Percentiles rank a stretch among this genome's conserved stretches.
These are phyloP conservation scores for Antechinus stuartii DNA, from an alignment of 2,113 vertebrate species.

Conservation along the genomic window DNA sequence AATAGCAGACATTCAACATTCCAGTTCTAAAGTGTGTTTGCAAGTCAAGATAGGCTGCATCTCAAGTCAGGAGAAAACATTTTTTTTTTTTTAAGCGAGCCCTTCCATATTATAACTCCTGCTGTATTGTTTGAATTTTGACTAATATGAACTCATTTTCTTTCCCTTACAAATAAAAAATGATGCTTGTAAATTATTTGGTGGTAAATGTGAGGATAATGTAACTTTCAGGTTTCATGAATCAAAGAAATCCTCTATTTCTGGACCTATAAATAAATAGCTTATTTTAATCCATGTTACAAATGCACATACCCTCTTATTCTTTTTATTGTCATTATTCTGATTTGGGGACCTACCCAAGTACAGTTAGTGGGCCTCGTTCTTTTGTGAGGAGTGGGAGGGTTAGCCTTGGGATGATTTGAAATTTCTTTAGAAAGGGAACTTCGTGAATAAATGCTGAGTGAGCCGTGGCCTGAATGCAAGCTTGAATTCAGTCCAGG, in stretches of 20 bases:
- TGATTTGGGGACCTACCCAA: slow-evolving; percentile 17
- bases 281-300: slow-evolving; percentile 8
- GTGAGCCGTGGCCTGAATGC: slow-evolving; percentile 77
- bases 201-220: slow-evolving; percentile 26
- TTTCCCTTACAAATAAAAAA: slow-evolving; percentile 35
- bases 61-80: slow-evolving; percentile 28
- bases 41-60: slow-evolving; percentile 47
- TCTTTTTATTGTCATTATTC: not conserved
- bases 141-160: not conserved
- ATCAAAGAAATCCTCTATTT: slow-evolving; percentile 44
- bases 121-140: not conserved
- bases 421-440: slow-evolving; percentile 78
- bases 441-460: slow-evolving; percentile 80
- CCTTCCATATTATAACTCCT: slow-evolving; percentile 24
- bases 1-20: slow-evolving; percentile 71
- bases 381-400: slow-evolving; percentile 57
- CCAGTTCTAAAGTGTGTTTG: slow-evolving; percentile 62
- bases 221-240: slow-evolving; percentile 28
- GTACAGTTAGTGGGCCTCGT: slow-evolving; percentile 44
- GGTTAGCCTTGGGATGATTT: slow-evolving; percentile 61
- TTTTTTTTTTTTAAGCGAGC: not conserved
- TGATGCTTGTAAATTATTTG: not conserved
- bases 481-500: slow-evolving; percentile 77
- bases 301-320: not conserved
- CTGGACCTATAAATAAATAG: not conserved